Percentiles rank a stretch among this genome's conserved stretches.
These are phyloP conservation scores for Amiota communis DNA, from an alignment of 2,888 invertebrate species.

Conservation along the genomic window DNA sequence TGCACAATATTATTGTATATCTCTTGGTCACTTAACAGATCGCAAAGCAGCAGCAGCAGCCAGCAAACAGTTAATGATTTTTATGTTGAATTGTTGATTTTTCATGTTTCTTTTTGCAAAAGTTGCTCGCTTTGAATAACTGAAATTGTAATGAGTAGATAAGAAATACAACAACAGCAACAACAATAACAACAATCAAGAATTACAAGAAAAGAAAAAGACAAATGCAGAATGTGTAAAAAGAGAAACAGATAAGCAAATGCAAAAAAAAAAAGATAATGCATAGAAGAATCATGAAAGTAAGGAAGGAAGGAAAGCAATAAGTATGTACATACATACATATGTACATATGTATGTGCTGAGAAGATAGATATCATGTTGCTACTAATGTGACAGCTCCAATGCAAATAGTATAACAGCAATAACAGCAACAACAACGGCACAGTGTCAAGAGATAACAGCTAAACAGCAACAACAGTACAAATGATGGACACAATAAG, in stretches of 20 bases:
- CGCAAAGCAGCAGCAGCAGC: too few species aligned
- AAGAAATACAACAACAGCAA: conserved; percentile 47
- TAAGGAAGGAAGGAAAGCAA: not conserved
- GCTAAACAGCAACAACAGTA: conserved; percentile 42
- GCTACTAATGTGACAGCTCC: conserved; percentile 68
- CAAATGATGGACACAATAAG: conserved; percentile 22
- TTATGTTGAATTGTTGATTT: not conserved
- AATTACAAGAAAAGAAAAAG: not conserved
- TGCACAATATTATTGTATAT: too few species aligned
- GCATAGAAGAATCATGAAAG: conserved; percentile 9
- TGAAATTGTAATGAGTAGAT: conserved; percentile 23
- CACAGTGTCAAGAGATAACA: not conserved
- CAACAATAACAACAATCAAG: conserved; percentile 24
- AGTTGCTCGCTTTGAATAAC: conserved; percentile 25
- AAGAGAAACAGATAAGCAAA: conserved; percentile 45
- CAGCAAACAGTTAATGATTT: too few species aligned
- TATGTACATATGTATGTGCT: not conserved
- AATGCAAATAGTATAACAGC: conserved; percentile 55
- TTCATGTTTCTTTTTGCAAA: not conserved
- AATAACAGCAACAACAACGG: conserved; percentile 52
- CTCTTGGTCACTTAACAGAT: too few species aligned
- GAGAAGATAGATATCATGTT: conserved; percentile 53
- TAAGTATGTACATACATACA: not conserved
- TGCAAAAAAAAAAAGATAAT: conserved; percentile 20
- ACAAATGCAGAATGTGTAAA: conserved; percentile 28